These are phyloP conservation scores for Papilio glaucus DNA, from an alignment of 1,140 invertebrate genomes.

Conservation along the genomic window DNA sequence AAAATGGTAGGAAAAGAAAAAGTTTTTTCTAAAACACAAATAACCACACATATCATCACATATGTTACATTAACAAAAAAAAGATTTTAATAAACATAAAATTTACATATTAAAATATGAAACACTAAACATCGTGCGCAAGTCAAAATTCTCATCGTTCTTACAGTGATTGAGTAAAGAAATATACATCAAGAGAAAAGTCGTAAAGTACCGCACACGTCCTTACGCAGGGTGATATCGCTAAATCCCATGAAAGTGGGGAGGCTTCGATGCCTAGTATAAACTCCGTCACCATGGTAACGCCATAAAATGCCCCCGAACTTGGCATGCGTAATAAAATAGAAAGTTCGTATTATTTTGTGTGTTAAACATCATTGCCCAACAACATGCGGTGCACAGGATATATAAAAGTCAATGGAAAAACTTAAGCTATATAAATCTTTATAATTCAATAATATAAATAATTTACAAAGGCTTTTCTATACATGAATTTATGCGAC, in stretches of 20 bases:
- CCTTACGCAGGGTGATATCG: constrained; percentile 4
- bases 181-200: constrained; percentile 22
- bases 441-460: constrained; percentile 35
- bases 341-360: constrained; percentile 22
- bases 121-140: neutral
- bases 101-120: neutral
- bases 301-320: constrained; percentile 19
- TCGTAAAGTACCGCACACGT: constrained; percentile 15
- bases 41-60: no score
- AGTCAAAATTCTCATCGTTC: neutral
- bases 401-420: constrained; percentile 14
- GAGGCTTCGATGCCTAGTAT: constrained; percentile 5
- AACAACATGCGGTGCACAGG: neutral
- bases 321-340: constrained; percentile 21
- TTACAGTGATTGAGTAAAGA: constrained; percentile 8
- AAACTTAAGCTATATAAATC: constrained; percentile 18
- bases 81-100: neutral
- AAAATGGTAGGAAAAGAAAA: no score
- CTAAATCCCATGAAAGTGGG: constrained; percentile 37
- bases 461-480: neutral
- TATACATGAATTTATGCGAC: no score
- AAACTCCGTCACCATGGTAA: constrained; percentile 16
- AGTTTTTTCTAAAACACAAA: no score
- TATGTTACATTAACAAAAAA: no score
- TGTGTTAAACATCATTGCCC: constrained; percentile 19